Percentiles rank a stretch among this genome's conserved stretches.
phyloP scores from a whole-genome alignment of 2,888 invertebrate genomes.

The Cetonia aurata region DNA sequence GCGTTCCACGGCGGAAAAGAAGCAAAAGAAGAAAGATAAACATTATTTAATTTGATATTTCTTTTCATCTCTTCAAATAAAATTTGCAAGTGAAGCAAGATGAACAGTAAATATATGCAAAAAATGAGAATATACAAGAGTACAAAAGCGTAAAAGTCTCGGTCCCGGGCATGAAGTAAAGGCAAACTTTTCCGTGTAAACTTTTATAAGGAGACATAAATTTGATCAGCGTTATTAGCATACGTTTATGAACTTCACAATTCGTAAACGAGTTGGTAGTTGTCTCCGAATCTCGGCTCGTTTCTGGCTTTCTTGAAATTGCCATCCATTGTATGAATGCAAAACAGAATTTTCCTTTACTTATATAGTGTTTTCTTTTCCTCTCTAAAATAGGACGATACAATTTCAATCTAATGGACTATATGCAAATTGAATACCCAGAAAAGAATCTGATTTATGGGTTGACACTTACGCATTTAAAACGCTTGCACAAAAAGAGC shows the following conservation, averaged over 20 bases:
- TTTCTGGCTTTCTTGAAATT: constrained; percentile 50
- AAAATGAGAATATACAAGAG: constrained; percentile 48
- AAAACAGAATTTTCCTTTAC: constrained; percentile 46
- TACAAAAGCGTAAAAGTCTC: constrained; percentile 52
- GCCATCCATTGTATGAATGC: constrained; percentile 53
- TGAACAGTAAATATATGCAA: constrained; percentile 53
- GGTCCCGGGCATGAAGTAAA: constrained; percentile 35
- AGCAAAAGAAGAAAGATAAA: constrained; percentile 20
- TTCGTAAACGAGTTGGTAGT: constrained; percentile 55
- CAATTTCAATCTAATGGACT: constrained; percentile 36
- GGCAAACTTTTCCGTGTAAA: constrained; percentile 52
- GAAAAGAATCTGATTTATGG: neutral
- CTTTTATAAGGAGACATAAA: constrained; percentile 54
- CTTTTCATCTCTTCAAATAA: constrained; percentile 36
- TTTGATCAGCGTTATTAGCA: constrained; percentile 56
- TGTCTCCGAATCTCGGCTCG: constrained; percentile 44
- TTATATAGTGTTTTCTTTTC: constrained; percentile 31
- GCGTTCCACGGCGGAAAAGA: neutral
- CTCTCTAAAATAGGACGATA: constrained; percentile 13
- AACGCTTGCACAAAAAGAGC: neutral
- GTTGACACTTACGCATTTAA: neutral
- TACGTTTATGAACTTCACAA: constrained; percentile 56
- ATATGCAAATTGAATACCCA: constrained; percentile 14
- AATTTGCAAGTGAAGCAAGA: constrained; percentile 49
- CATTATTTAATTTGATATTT: constrained; percentile 42